A percentile compares a stretch with the other conserved stretches of the same genome.
These are phyloP conservation scores for Melanotaenia trifasciata DNA, from an alignment of 2,797 vertebrate genomes.

Conservation along the genomic window DNA sequence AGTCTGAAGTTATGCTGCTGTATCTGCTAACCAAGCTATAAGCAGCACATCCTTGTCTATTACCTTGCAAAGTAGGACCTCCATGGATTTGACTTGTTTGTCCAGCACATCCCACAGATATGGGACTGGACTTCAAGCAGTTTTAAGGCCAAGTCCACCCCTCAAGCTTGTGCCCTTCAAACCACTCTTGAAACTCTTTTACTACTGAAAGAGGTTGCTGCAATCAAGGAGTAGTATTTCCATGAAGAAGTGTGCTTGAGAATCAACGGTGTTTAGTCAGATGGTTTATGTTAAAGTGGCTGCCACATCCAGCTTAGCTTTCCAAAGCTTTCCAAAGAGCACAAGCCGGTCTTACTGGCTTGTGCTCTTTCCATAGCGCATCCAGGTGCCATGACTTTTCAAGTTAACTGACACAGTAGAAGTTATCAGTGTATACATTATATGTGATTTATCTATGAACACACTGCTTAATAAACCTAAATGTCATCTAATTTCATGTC, in stretches of 20 bases:
- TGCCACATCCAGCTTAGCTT: no score
- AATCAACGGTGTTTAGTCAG: no score
- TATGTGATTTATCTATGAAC: not conserved
- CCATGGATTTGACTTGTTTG: not conserved
- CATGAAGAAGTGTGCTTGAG: not conserved
- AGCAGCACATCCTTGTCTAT: not conserved
- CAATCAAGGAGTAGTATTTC: not conserved
- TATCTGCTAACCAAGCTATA: not conserved
- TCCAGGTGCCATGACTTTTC: no score
- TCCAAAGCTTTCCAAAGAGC: no score
- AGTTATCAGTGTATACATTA: no score
- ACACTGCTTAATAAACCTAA: not conserved
- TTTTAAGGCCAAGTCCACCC: not conserved
- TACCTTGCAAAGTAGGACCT: not conserved
- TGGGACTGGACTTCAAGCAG: not conserved
- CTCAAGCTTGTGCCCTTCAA: no score
- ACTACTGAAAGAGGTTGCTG: not conserved
- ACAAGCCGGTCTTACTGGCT: no score
- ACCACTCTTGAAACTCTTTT: no score
- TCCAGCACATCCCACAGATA: not conserved
- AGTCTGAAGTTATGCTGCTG: no score
- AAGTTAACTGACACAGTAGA: no score
- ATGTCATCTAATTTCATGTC: not conserved
- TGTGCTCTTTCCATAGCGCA: no score
- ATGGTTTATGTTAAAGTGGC: not conserved